Conservation (phyloP, 2,888 invertebrate genomes). For the Cerastis rubricosa region DNA sequence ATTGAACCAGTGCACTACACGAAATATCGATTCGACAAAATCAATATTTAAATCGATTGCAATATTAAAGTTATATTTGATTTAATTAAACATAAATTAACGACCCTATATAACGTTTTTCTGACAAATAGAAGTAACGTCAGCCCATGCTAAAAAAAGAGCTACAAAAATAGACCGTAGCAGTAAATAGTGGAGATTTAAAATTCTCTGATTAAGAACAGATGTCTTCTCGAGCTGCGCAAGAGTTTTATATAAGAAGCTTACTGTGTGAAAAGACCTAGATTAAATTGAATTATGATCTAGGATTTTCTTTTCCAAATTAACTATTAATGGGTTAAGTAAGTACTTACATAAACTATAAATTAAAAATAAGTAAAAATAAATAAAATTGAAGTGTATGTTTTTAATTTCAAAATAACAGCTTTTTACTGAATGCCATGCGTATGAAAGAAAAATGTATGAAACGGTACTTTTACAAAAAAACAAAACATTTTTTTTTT, state of each 20-base stretch:
- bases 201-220: conserved; percentile 36
- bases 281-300: not conserved
- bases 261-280: not conserved
- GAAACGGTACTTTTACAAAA: no score
- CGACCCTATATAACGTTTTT: not conserved
- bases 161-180: conserved; percentile 29
- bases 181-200: conserved; percentile 26
- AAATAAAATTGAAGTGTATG: no score
- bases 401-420: no score
- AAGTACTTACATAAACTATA: no score
- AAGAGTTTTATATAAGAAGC: conserved; percentile 27
- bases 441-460: no score
- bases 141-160: conserved; percentile 21
- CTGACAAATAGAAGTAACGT: not conserved
- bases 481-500: no score
- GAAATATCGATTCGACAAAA: not conserved
- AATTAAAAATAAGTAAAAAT: no score
- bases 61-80: not conserved
- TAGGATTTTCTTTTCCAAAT: not conserved
- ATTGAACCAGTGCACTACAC: not conserved
- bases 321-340: not conserved
- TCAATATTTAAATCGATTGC: not conserved
- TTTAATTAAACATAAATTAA: not conserved
- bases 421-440: no score
- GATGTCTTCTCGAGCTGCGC: conserved; percentile 21